phyloP scores from a whole-genome alignment of 2,797 vertebrate species.

The Iguana delicatissima region DNA sequence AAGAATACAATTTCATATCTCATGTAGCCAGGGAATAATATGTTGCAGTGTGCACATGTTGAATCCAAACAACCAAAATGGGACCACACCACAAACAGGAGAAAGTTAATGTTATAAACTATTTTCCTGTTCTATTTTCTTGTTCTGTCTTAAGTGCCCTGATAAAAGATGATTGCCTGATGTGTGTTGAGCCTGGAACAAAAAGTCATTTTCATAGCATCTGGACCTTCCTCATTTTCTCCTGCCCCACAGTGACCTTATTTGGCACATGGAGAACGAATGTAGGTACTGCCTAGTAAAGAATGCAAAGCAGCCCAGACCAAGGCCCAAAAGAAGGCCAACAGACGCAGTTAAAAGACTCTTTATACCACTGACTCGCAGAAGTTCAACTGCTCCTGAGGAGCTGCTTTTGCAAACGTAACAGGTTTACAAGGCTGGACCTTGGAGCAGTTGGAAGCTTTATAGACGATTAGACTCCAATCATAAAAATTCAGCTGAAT shows the following conservation, averaged over 20 bases:
- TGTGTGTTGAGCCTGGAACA: too few species aligned
- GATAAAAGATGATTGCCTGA: too few species aligned
- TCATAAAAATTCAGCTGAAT: conserved; percentile 1
- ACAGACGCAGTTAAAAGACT: background rate
- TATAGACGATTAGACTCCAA: background rate
- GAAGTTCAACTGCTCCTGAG: background rate
- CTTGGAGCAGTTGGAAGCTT: background rate
- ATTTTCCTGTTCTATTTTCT: too few species aligned
- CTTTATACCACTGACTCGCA: background rate
- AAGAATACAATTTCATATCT: background rate
- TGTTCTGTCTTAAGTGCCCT: too few species aligned
- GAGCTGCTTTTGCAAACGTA: background rate
- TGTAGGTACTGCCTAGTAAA: background rate
- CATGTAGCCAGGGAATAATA: background rate
- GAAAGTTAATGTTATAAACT: too few species aligned
- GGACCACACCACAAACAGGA: too few species aligned
- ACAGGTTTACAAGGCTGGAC: conserved; percentile 1
- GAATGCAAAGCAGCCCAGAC: background rate
- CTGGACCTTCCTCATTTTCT: too few species aligned
- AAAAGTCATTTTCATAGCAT: too few species aligned
- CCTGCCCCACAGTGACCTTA: too few species aligned
- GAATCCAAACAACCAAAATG: too few species aligned
- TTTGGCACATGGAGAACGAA: background rate
- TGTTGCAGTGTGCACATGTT: background rate
- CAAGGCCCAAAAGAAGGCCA: background rate